These are phyloP conservation scores for Zaprionus obscuricornis DNA, from an alignment of 2,888 invertebrate species.

Conservation along the genomic window DNA sequence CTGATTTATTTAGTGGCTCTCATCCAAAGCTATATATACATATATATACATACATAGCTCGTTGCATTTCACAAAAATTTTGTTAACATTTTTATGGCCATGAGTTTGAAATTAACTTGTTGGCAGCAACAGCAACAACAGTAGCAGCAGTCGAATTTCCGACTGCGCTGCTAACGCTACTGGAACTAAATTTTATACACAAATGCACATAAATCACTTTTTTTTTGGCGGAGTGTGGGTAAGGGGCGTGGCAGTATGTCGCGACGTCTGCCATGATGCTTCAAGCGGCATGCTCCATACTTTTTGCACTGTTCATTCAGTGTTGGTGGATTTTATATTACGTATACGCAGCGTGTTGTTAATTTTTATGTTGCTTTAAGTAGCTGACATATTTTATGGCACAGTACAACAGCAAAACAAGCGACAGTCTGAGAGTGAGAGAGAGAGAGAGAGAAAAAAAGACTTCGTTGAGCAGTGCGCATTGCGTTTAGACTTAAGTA, in stretches of 20 bases:
- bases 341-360: constrained; percentile 58
- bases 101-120: constrained; percentile 55
- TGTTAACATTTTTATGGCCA: constrained; percentile 60
- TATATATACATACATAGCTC: neutral
- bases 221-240: too few species aligned
- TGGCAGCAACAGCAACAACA: constrained; percentile 13
- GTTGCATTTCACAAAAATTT: constrained; percentile 46
- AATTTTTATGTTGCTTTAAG: constrained; percentile 60
- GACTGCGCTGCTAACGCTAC: neutral
- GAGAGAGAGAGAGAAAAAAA: neutral
- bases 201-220: constrained; percentile 59
- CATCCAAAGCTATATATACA: neutral
- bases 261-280: too few species aligned
- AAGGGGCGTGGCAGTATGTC: neutral
- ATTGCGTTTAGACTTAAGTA: constrained; percentile 41
- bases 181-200: constrained; percentile 51
- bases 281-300: too few species aligned
- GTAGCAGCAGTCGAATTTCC: neutral
- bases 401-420: too few species aligned
- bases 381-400: constrained; percentile 59
- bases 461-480: neutral
- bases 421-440: constrained; percentile 1
- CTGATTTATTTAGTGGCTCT: constrained; percentile 59
- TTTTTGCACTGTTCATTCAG: constrained; percentile 3
- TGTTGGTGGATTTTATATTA: constrained; percentile 25